A percentile compares a stretch with the other conserved stretches of the same genome.
Evolutionary conservation across 2,113 vertebrate species (phyloP).

Genomic region (Sakesphorus luctuosus): DNA sequence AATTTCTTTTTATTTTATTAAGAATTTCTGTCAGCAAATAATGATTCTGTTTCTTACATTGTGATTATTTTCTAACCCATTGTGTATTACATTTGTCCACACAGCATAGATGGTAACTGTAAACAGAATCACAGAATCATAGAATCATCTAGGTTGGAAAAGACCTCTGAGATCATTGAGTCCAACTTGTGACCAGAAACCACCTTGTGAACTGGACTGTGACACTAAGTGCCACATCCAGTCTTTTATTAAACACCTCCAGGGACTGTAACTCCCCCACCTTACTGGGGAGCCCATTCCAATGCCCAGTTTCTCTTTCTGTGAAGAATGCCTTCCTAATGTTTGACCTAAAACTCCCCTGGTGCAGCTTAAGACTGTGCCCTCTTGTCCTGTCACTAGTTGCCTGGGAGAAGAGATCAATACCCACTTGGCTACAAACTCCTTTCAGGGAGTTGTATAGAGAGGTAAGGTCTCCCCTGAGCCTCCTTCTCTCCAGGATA

Average conservation of each 20-base stretch:
- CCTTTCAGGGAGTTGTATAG: background rate
- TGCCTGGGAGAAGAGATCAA: background rate
- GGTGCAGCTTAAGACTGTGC: background rate
- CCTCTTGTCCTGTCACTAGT: background rate
- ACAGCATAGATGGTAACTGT: background rate
- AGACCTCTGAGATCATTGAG: background rate
- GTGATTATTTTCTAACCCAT: background rate
- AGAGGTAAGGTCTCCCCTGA: background rate
- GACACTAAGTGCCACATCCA: background rate
- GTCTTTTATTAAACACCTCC: background rate
- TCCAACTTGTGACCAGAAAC: background rate
- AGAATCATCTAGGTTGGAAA: background rate
- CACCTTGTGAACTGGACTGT: background rate
- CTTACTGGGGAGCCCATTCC: background rate
- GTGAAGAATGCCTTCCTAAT: background rate
- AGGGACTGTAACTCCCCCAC: background rate
- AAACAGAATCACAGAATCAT: background rate
- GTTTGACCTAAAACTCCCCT: background rate
- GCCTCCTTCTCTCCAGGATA: background rate
- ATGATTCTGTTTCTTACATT: background rate
- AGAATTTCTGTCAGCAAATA: background rate
- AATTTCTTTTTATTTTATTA: background rate
- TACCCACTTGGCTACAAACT: background rate
- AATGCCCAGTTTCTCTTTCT: background rate
- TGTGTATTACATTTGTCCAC: background rate